These are phyloP conservation scores for Acholoe squamosa DNA, from an alignment of 2,888 invertebrate genomes.

Conservation along the genomic window DNA sequence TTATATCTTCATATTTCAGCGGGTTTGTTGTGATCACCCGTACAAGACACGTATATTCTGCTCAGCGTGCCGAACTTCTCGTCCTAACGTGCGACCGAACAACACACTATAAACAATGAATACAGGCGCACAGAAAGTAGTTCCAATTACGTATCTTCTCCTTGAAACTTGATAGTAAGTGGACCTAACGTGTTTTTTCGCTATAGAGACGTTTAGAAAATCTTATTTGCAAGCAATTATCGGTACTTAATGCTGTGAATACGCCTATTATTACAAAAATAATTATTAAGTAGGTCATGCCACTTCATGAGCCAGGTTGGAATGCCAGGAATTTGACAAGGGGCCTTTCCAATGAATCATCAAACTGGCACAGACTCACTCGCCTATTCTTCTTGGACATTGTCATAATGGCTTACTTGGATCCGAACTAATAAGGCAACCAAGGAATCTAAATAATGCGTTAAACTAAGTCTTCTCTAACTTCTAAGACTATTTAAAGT, in stretches of 20 bases:
- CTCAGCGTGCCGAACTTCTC: neutral
- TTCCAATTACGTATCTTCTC: neutral
- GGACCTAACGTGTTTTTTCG: too few species aligned
- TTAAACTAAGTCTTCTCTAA: too few species aligned
- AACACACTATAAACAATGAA: constrained; percentile 50
- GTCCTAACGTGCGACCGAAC: neutral
- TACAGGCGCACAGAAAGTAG: neutral
- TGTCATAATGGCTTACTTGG: too few species aligned
- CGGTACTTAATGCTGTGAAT: neutral
- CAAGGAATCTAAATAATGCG: too few species aligned
- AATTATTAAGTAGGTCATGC: constrained; percentile 19
- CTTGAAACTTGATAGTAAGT: neutral
- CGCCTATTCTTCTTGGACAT: too few species aligned
- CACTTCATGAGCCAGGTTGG: neutral
- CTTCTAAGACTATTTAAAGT: too few species aligned
- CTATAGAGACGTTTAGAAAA: too few species aligned
- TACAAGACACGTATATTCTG: neutral
- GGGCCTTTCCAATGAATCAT: too few species aligned
- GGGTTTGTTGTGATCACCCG: neutral
- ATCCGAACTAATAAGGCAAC: too few species aligned
- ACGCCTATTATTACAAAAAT: neutral
- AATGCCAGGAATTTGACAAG: constrained; percentile 18
- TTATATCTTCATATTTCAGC: neutral
- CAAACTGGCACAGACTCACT: too few species aligned
- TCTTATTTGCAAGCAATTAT: neutral